These are phyloP conservation scores for Leptura quadrifasciata DNA, from an alignment of 2,888 invertebrate species.

Conservation along the genomic window DNA sequence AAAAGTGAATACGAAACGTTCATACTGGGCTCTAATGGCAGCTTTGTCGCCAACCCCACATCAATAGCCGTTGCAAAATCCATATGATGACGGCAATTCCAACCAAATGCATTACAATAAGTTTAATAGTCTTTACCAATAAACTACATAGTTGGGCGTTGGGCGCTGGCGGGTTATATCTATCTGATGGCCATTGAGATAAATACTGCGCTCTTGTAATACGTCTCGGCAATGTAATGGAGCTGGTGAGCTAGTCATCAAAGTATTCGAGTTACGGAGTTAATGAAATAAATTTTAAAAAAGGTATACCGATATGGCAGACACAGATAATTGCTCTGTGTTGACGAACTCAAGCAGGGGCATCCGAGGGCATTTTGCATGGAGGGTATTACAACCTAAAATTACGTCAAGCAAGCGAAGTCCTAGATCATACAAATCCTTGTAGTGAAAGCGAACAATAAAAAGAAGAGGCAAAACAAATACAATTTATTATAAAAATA, in stretches of 20 bases:
- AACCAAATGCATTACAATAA: constrained; percentile 50
- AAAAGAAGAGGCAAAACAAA: no score
- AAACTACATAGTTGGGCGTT: constrained; percentile 30
- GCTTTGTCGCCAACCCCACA: not conserved
- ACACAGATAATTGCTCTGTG: constrained; percentile 43
- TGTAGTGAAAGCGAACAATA: no score
- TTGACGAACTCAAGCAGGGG: constrained; percentile 37
- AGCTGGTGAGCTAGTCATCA: constrained; percentile 51
- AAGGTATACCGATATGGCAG: constrained; percentile 51
- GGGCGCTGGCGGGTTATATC: constrained; percentile 12
- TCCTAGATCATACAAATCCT: no score
- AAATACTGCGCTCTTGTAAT: constrained; percentile 23
- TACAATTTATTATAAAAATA: no score
- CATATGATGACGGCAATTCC: constrained; percentile 45
- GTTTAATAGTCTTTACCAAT: constrained; percentile 45
- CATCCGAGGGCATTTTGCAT: not conserved
- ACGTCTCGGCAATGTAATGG: constrained; percentile 8
- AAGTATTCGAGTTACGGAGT: constrained; percentile 54
- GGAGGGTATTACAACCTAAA: no score
- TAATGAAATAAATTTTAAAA: constrained; percentile 59
- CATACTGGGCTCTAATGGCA: not conserved
- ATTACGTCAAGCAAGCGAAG: no score
- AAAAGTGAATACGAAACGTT: not conserved
- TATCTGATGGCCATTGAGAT: constrained; percentile 15
- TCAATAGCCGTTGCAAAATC: constrained; percentile 36